phyloP scores from a whole-genome alignment of 2,113 vertebrate species.

The Triplophysa siluroides region DNA sequence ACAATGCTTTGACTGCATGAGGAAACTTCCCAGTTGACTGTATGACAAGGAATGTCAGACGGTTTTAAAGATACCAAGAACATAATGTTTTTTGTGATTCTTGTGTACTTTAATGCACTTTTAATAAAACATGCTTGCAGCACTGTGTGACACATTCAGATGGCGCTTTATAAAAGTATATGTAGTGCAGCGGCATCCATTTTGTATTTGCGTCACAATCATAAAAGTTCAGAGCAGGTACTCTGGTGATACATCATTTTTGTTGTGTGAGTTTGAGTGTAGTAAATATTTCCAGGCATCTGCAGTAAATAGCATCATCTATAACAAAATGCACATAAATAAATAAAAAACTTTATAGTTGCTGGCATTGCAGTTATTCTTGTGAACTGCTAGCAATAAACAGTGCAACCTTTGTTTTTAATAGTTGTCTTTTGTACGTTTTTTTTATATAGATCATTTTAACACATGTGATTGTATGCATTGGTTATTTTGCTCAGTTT shows the following conservation, averaged over 20 bases:
- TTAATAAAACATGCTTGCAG: neutral
- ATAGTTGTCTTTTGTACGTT: conserved; percentile 12
- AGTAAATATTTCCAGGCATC: conserved; percentile 12
- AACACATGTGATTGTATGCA: neutral
- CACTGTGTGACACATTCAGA: neutral
- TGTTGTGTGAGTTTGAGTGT: conserved; percentile 26
- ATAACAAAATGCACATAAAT: neutral
- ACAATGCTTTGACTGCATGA: neutral
- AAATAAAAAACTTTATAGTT: neutral
- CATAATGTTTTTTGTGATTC: neutral
- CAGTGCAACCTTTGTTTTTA: neutral
- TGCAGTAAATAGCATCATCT: neutral
- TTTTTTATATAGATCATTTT: conserved; percentile 17
- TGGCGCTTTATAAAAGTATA: neutral
- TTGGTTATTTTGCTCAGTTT: neutral
- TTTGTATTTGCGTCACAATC: conserved; percentile 35
- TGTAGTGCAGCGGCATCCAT: conserved; percentile 33
- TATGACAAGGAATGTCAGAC: neutral
- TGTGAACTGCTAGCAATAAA: neutral
- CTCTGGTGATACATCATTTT: conserved; percentile 64
- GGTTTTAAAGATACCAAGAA: neutral
- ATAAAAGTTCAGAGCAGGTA: conserved; percentile 70
- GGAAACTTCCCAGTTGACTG: neutral
- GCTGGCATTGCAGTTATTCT: neutral
- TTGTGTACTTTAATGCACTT: neutral